Evolutionary conservation across 1,140 invertebrate genomes (phyloP), one percentile per base, ranked within the genome.

Genomic region (Zaprionus africanus): DNA sequence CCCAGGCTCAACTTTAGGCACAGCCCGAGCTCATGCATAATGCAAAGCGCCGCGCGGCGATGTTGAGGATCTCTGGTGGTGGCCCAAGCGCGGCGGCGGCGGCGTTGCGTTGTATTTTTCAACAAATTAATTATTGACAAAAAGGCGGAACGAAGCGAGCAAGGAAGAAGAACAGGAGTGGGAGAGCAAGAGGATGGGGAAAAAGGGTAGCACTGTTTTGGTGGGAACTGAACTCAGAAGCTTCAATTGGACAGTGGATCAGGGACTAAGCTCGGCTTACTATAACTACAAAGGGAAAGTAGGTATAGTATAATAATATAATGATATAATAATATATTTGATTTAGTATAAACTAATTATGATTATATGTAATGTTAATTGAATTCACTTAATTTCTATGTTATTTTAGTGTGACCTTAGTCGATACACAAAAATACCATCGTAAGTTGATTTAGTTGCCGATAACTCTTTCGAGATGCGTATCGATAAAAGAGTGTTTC

Each of bases 41-140:
- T 88, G 85, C 85, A 88, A 75, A 62, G 51, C 61, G 58, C 78
- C 64, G 68, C 65, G 43, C 46, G 12, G 17, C n/a, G 43, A 6
- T 49, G 31, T 12, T 36, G 70, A 43, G 62, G 72, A 54, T 76
- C 59, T 34, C 41, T 24, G 75, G 74, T 79, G 84, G 84, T 88
- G 84, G 81, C 81, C 84, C 74, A 73, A 65, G 61, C 62, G 63
- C 28, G 28, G 9, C 70, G 66, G 41, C 69, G 41, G 59, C 31
- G 31, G 31, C 75, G 66, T 76, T 80, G 81, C 79, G 69, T 81
- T 90, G 78, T 78, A 90, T 90, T 88, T 76, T 88, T 90, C 78
- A 88, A 88, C 85, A 88, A 88, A 90, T 88, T 90, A 88, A 88
- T 88, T 88, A 88, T 88, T 85, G 78, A 79, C 81, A 80, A 90